Conservation (phyloP, 2,888 invertebrate species). For the Thera britannica region DNA sequence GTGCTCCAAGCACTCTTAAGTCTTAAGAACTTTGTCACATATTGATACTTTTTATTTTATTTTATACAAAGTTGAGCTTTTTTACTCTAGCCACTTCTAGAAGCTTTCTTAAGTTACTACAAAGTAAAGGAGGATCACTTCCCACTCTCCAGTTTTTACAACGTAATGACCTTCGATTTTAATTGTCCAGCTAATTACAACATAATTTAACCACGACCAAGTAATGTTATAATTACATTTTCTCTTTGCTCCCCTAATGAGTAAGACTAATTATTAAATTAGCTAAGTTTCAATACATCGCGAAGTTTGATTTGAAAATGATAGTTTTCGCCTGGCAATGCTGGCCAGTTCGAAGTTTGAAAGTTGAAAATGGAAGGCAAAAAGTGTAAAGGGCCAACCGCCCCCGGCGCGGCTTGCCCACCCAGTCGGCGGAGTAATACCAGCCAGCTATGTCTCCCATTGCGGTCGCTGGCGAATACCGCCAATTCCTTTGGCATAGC, state of each 20-base stretch:
- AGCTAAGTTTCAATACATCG: slow-evolving; percentile 40
- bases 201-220: slow-evolving; percentile 74
- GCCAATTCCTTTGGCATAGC: slow-evolving; percentile 78
- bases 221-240: slow-evolving; percentile 82
- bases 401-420: slow-evolving; percentile 73
- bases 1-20: too few species aligned
- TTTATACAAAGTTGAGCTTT: not conserved
- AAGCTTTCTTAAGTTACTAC: slow-evolving; percentile 47
- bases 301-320: slow-evolving; percentile 12
- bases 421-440: slow-evolving; percentile 70
- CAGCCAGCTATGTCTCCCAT: slow-evolving; percentile 69
- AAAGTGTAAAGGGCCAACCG: slow-evolving; percentile 69
- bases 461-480: slow-evolving; percentile 80
- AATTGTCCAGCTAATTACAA: slow-evolving; percentile 78
- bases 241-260: slow-evolving; percentile 70
- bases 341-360: slow-evolving; percentile 58
- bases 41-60: too few species aligned
- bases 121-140: slow-evolving; percentile 69
- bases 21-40: too few species aligned
- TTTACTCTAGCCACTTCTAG: slow-evolving; percentile 23
- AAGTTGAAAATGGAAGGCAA: slow-evolving; percentile 71
- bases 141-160: slow-evolving; percentile 75
- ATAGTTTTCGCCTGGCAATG: slow-evolving; percentile 49
- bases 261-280: slow-evolving; percentile 68
- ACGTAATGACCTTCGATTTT: slow-evolving; percentile 78